Base-by-base conservation (phyloP, 2,888 invertebrate genomes). In the Callimorpha dominula region DNA sequence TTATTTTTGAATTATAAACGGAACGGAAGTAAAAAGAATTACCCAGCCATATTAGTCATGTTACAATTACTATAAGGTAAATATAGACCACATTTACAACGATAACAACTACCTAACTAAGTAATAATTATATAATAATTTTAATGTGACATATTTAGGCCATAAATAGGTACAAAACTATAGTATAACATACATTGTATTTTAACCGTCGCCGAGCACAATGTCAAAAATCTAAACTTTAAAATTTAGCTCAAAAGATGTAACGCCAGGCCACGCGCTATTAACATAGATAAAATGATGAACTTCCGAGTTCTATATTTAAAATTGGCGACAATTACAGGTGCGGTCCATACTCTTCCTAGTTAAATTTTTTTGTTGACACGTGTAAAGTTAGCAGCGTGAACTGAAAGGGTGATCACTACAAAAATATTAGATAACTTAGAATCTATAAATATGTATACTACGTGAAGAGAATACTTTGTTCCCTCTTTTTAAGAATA, bases 301-400 rank as follows among this genome's bases (percentile, higher is more conserved):
- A 40, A 64, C 71, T 65, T 62, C 57, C 65, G 17, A 42, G 57
- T 78, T 74, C 80, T 79, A 81, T 78, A 75, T 68, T 60, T 68
- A 54, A 52, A 49, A 62, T 66, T 69, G 73, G 62, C 70, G 54
- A 20, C 66, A 70, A 69, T 31, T 62, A 54, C 43, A 40, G 52
- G 17, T 15, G 3, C 49, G 65, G 5, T n/a, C 68, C 49, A 76
- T 71, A 76, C 74, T 78, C 78, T 81, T 81, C 81, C 81, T 82
- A 66, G 40, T 79, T 17, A 72, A 8, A 46, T 3, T 3, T 46
- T 46, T 78, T 74, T 70, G 42, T 49, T 8, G 62, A 50, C 81
- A 76, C 78, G 75, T 76, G 78, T 50, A 70, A 65, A 75, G 70
- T 73, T 68, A 73, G 5, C 65, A 49, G 49, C 54, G 68, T 71